Evolutionary conservation across 2,888 invertebrate genomes (phyloP), one percentile per base, ranked within the genome.

Genomic region (Andrena hattorfiana): DNA sequence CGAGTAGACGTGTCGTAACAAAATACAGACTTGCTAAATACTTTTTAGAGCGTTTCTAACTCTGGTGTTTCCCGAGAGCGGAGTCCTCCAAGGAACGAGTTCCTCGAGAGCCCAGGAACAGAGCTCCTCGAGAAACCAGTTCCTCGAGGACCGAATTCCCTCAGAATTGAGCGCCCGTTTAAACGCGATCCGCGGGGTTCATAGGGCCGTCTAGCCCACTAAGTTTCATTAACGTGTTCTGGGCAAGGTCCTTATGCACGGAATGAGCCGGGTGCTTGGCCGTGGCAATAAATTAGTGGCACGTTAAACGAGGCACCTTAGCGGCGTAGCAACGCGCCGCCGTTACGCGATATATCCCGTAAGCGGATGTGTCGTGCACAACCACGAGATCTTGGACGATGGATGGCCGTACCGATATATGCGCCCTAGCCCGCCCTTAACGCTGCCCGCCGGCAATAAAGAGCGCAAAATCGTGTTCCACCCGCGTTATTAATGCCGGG

Each of bases 281-380:
- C 51, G 59, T 56, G 54, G 85, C 87, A 81, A 87, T 87, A 87
- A 87, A 87, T 86, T 85, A 87, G 75, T 60, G 74, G 79, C 82
- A 81, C 77, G 83, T 87, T 87, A 85, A 81, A 87, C 87, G 81
- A 86, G 86, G 76, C 83, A 85, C 86, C 87, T 87, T 83, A 83
- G 84, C 78, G 77, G 72, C 79, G 62, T 68, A 60, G 74, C 72
- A 62, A 74, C 63, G 56, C 23, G 84, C 78, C 84, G 85, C 83
- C 87, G 89, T 88, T 87, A 87, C 85, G 89, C 89, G 89, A 90
- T 91, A 86, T 87, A 90, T 90, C 87, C 87, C 86, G 87, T 88
- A 84, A 89, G 85, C 88, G 90, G 88, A 89, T 87, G 89, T 89
- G 86, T 90, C 84, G 87, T 83, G 87, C 85, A 67, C 86, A 88